Base-by-base conservation (phyloP, 1,140 invertebrate species). In the Sarcophaga bullata region DNA sequence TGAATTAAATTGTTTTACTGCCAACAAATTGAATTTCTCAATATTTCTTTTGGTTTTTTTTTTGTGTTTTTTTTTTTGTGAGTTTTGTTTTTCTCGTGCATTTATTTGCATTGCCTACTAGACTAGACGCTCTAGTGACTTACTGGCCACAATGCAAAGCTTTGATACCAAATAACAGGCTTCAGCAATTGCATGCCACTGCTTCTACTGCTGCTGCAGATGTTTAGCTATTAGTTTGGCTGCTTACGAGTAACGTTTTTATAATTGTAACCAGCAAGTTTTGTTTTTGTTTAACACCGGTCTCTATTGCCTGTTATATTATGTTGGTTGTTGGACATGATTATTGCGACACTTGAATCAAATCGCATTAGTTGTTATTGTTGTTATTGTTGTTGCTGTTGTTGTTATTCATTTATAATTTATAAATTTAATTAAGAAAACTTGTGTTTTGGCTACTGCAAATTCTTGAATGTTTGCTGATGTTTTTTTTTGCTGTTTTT, bases 381-480 rank as follows among this genome's bases (percentile, higher is more conserved):
- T 37, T 37, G 25, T 37, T 37, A 4, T 1, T 68, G 62, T 68
- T 68, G 6, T 68, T 68, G n/a, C n/a, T n/a, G n/a, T n/a, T n/a
- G n/a, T n/a, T n/a, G n/a, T n/a, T 68, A 25, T 68, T 19, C 7
- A 0, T 9, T 68, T 68, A 68, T 19, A 68, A 19, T 58, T 58
- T n/a, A 7, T 58, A 58, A 58, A 58, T 58, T 58, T n/a, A 58
- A 58, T 58, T 58, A 58, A 58, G 6, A n/a, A 37, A 58, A n/a
- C 54, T 58, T 11, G 54, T 58, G 54, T 58, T 58, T n/a, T 58
- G 25, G 37, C 73, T 73, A 15, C 8, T 9, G 47, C 46, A 48
- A 76, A 76, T 76, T 76, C 73, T 76, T 76, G 25, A 48, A n/a
- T 25, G 48, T 76, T 49, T n/a, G 17, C 19, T 68, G n/a, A n/a